Evolutionary conservation across 2,113 vertebrate species (phyloP), one percentile per base, ranked within the genome.

Genomic region (Martes martes): DNA sequence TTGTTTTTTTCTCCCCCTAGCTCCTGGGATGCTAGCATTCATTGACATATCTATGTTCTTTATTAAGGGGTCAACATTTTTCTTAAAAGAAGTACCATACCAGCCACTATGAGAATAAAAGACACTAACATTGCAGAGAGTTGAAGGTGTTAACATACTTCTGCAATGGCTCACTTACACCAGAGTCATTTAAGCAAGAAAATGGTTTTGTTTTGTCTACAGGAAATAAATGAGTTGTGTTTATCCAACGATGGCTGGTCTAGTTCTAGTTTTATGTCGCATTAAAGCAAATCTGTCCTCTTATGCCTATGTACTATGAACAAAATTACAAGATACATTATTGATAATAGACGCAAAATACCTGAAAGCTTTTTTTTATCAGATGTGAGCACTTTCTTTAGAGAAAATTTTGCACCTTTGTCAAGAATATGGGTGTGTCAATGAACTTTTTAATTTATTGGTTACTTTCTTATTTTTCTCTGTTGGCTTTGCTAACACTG

Each of bases 291-390:
- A 89, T 61, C 18, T 94, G 2, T 94, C 65, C 47, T 47, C 33
- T 94, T 89, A 93, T 24, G n/a, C 23, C 50, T 4, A 24, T 69
- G 36, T 2, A 92, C 86, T 67, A 2, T 85, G 61, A 79, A 47
- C 36, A 94, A 84, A 95, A 96, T 71, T 74, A 69, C 36, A 88
- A 85, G 52, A 84, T 65, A 5, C 23, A 36, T 94, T 91, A 86
- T 57, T 94, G 65, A 59, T 65, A 91, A 89, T 82, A 93, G 73
- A 93, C 28, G 55, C 36, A 91, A 95, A 91, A 94, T 76, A 89
- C 33, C 55, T 94, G 52, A 95, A 94, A 96, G 31, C 33, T 55
- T 55, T 55, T 55, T 92, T 76, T 87, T 55, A 89, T 91, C 82
- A 61, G 45, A 67, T 79, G 26, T 6, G 16, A 13, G 4, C n/a